Conservation (phyloP, 2,888 invertebrate genomes). For the Pinctada fucata region DNA sequence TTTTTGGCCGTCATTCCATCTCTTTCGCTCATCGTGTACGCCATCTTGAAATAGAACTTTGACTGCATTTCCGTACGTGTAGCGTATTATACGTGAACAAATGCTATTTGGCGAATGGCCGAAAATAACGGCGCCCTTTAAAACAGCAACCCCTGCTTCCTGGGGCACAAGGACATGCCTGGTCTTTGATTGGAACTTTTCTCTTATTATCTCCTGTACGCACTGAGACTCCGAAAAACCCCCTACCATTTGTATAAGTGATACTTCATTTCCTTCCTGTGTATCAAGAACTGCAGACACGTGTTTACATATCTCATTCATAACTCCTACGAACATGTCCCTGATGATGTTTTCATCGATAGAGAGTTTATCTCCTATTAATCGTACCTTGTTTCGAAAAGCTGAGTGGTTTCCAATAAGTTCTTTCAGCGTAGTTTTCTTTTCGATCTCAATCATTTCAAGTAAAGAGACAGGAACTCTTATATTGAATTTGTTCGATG, state of each 20-base stretch:
- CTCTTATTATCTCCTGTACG: neutral
- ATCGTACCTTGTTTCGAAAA: no score
- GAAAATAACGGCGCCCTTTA: no score
- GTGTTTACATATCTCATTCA: neutral
- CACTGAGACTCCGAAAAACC: conserved; percentile 2
- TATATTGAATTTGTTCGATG: no score
- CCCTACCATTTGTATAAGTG: conserved; percentile 1
- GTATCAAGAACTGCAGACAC: neutral
- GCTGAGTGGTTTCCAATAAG: neutral
- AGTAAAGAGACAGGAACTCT: no score
- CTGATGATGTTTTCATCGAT: neutral
- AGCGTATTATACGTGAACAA: conserved; percentile 19
- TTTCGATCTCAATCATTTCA: no score
- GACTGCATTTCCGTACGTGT: conserved; percentile 30
- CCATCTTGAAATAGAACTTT: neutral
- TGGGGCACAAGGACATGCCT: conserved; percentile 33
- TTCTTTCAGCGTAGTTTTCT: no score
- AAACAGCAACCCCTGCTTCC: conserved; percentile 33
- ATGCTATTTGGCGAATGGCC: conserved; percentile 33
- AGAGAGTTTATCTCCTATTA: conserved; percentile 2
- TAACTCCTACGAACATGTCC: neutral
- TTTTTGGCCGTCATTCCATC: conserved; percentile 39
- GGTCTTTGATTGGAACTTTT: neutral
- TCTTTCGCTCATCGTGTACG: conserved; percentile 6
- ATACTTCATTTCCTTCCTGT: neutral